phyloP scores from a whole-genome alignment of 2,113 vertebrate genomes.

The Eulacestoma nigropectus region DNA sequence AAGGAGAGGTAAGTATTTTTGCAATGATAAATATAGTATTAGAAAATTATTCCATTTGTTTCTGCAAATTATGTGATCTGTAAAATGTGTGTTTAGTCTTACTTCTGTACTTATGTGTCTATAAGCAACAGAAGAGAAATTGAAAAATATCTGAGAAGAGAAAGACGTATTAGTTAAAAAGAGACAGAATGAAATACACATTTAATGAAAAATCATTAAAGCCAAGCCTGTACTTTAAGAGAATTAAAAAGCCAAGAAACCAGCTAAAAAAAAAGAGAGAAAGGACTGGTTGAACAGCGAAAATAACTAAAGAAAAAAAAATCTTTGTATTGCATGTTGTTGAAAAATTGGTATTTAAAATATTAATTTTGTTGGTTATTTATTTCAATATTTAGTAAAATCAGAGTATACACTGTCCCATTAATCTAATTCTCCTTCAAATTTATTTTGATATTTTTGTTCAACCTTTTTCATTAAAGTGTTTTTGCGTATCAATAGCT shows the following conservation, averaged over 20 bases:
- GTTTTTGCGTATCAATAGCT: not conserved
- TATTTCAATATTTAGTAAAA: not conserved
- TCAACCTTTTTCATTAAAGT: not conserved
- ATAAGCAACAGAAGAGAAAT: not conserved
- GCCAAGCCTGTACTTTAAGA: not conserved
- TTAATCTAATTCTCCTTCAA: not conserved
- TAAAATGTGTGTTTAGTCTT: not conserved
- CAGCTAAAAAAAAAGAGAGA: not conserved
- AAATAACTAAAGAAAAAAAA: not conserved
- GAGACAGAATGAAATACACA: not conserved
- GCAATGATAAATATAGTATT: not conserved
- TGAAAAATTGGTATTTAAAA: not conserved
- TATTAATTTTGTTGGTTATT: not conserved
- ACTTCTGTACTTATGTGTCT: not conserved
- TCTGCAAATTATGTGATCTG: not conserved
- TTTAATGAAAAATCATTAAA: not conserved
- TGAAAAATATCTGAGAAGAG: not conserved
- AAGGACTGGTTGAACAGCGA: not conserved
- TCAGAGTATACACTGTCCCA: not conserved
- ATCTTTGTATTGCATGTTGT: not conserved
- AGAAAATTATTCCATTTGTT: not conserved
- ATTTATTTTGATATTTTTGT: not conserved
- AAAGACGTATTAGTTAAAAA: not conserved
- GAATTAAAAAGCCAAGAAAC: not conserved
- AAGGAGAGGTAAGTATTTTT: conserved; percentile 83